phyloP scores from a whole-genome alignment of 2,797 vertebrate species.

The Halcyon badia region DNA sequence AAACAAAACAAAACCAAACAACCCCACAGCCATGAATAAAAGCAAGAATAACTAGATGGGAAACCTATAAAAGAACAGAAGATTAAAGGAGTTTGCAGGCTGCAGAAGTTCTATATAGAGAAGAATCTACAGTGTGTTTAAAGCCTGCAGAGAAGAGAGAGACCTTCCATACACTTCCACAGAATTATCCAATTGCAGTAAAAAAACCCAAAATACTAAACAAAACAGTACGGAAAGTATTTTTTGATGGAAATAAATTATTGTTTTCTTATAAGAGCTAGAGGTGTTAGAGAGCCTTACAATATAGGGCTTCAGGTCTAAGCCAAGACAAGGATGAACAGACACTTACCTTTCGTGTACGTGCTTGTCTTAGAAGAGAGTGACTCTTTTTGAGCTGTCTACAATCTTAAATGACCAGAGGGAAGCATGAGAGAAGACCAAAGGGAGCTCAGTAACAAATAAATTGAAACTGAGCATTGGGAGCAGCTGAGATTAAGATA shows the following conservation, averaged over 20 bases:
- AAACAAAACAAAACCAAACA: neutral
- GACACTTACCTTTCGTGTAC: neutral
- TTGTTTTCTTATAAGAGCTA: neutral
- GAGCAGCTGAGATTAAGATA: neutral
- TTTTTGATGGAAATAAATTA: neutral
- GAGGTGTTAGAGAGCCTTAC: neutral
- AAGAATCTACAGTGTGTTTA: neutral
- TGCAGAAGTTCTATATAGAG: neutral
- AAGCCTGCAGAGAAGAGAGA: neutral
- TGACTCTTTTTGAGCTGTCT: neutral
- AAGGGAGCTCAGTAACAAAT: neutral
- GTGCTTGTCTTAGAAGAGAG: neutral
- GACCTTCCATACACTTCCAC: accelerated
- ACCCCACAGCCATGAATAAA: neutral
- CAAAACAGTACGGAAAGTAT: neutral
- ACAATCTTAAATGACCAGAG: neutral
- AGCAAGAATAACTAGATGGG: neutral
- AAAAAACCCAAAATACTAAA: neutral
- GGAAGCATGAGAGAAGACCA: neutral
- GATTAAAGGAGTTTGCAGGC: neutral
- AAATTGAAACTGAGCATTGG: neutral
- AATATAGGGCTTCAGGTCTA: neutral
- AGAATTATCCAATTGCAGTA: neutral
- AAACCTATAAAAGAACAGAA: neutral
- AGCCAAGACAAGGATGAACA: neutral